Base-by-base conservation (phyloP, 1,140 invertebrate genomes). In the Penaeus vannamei region DNA sequence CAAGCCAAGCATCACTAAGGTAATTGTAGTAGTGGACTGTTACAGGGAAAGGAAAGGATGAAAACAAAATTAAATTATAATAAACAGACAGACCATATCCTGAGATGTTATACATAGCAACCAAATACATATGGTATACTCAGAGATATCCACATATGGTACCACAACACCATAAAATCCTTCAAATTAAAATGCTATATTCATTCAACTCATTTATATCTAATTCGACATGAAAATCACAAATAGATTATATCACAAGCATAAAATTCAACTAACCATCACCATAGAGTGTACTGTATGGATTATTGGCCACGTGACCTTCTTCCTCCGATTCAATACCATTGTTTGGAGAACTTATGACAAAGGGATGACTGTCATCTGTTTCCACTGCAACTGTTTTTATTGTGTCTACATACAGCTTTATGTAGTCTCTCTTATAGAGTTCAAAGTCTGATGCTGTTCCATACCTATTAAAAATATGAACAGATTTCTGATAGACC, bases 281-380 rank as follows among this genome's bases (percentile, higher is more conserved):
- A 84, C 99, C 99, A 93, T 96, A 99, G 53, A 95, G 92, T 60
- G 94, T 93, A 89, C 96, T 96, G 84, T 96, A 95, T 0, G 99
- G 98, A 93, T 98, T 95, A 22, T 93, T 84, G 0, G 97, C 95
- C 77, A 97, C 94, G 92, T 96, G 97, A 19, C 96, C 96, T 93
- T 97, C 95, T 91, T 94, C 92, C 91, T 96, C 95, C 1, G 96
- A 96, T 92, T 96, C 94, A 0, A 95, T 91, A 10, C 98, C 98
- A 94, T 99, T 99, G 0, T 96, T 96, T 2, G 99, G 99, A 93
- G 98, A 99, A 0, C 98, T 99, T 0, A 95, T 94, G 0, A 98
- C 92, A 92, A 96, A 98, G 1, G 95, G 93, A 4, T 85, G 84
- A 20, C 32, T 79, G 14, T n/a, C 29, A 90, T 97, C 93, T 0